Evolutionary conservation across 1,140 invertebrate genomes (phyloP), one percentile per base, ranked within the genome.

Genomic region (Nilaparvata lugens): DNA sequence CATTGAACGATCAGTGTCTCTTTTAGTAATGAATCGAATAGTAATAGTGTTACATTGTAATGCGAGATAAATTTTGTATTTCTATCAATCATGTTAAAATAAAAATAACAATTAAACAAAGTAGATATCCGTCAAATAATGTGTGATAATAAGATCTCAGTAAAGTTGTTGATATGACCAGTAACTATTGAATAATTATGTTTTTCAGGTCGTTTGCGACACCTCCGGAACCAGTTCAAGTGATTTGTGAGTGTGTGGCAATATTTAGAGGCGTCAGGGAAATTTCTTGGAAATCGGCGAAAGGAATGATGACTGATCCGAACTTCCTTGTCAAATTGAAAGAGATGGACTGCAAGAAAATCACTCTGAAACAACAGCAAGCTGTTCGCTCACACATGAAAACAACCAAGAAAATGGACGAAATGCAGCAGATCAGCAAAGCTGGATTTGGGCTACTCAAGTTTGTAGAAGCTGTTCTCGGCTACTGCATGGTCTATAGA

Each of bases 221-320:
- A n/a, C 91, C 92, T 0, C 91, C 91, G 0, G 86, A 91, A 65
- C 81, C 89, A 38, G 91, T 95, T 16, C 91, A 93, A 73, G 78
- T 86, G 1, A 85, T 95, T 0, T 91, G 89, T 67, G 91, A 95
- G 71, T 93, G 90, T 67, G 83, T 95, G 21, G 87, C 87, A 0
- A 89, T 94, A 55, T 78, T 95, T 18, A 80, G 84, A 64, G 88
- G 87, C 1, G 78, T 85, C 9, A 90, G 88, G 64, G 92, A 95
- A 52, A 83, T 94, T 0, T 88, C 81, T 40, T 95, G 92, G 92
- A 94, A 94, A 74, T 82, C 83, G 13, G 91, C 89, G 0, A 93
- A 92, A 69, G 87, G 80, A 13, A 88, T 95, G 83, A 93, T 95
- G 91, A 82, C 87, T 0, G 91, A 95, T 71, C 85, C 89, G 0